phyloP scores from a whole-genome alignment of 2,113 vertebrate genomes.

The Cyphomyrus plagiostoma region DNA sequence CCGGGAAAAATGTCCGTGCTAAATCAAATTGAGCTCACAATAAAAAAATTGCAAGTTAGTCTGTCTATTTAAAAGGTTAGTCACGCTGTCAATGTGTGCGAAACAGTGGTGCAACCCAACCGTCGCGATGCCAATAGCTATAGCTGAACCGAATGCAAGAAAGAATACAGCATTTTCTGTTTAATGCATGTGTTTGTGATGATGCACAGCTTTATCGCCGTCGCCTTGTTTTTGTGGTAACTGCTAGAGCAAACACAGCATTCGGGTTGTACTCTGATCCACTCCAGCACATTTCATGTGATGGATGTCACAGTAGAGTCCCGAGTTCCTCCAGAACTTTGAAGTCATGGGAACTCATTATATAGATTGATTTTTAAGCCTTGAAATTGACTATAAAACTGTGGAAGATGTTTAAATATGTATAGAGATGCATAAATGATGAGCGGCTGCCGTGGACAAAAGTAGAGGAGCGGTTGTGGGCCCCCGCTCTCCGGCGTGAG shows the following conservation, averaged over 20 bases:
- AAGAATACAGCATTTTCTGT: background rate
- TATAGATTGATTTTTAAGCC: constrained; percentile 63
- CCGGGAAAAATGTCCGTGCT: background rate
- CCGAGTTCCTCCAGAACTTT: constrained; percentile 50
- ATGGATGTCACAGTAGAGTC: constrained; percentile 49
- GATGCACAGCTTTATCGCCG: background rate
- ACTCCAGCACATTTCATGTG: constrained; percentile 34
- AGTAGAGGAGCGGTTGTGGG: background rate
- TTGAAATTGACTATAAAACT: constrained; percentile 55
- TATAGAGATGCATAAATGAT: constrained; percentile 5
- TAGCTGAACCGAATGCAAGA: background rate
- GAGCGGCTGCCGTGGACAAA: background rate
- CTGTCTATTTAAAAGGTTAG: background rate
- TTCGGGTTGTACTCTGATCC: constrained; percentile 21
- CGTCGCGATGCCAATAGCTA: background rate
- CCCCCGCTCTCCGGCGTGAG: background rate
- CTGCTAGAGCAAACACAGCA: background rate
- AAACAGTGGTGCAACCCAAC: background rate
- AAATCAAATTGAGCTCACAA: constrained; percentile 9
- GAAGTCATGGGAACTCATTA: constrained; percentile 61
- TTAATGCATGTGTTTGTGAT: background rate
- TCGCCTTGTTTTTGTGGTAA: background rate
- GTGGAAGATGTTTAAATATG: constrained; percentile 43
- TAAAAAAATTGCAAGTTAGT: background rate
- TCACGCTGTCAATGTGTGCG: background rate